Conservation (phyloP, 1,140 invertebrate genomes). For the Drosophila erecta region DNA sequence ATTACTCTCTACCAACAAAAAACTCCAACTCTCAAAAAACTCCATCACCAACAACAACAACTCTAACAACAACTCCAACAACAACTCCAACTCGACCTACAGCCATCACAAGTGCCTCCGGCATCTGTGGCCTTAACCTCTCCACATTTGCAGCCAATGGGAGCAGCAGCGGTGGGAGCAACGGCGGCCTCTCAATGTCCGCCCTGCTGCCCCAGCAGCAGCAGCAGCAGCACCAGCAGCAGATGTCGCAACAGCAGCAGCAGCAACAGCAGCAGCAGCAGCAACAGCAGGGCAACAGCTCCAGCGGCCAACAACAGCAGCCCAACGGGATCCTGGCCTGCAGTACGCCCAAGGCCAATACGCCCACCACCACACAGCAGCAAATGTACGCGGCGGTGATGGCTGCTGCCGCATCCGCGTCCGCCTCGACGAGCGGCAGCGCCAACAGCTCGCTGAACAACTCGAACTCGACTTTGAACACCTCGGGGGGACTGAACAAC, state of each 20-base stretch:
- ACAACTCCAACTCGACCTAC: slow-evolving; percentile 48
- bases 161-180: slow-evolving; percentile 48
- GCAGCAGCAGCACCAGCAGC: slow-evolving; percentile 20
- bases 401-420: slow-evolving; percentile 32
- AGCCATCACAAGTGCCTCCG: slow-evolving; percentile 77
- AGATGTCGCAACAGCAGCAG: slow-evolving; percentile 28
- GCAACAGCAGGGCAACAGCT: slow-evolving; percentile 45
- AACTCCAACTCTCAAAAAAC: slow-evolving; percentile 45
- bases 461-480: slow-evolving; percentile 76
- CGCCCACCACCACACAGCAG: slow-evolving; percentile 63
- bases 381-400: slow-evolving; percentile 79
- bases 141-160: slow-evolving; percentile 79
- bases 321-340: slow-evolving; percentile 57
- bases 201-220: slow-evolving; percentile 38
- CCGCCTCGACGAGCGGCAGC: slow-evolving; percentile 41
- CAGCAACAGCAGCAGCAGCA: slow-evolving; percentile 46
- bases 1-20: slow-evolving; percentile 33
- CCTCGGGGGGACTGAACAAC: slow-evolving; percentile 78
- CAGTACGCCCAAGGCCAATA: slow-evolving; percentile 59
- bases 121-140: slow-evolving; percentile 82
- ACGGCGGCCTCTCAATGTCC: slow-evolving; percentile 41
- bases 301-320: slow-evolving; percentile 26
- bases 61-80: slow-evolving; percentile 40
- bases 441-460: slow-evolving; percentile 54
- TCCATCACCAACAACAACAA: slow-evolving; percentile 49